phyloP scores from a whole-genome alignment of 2,113 vertebrate species.

The Furnarius figulus region DNA sequence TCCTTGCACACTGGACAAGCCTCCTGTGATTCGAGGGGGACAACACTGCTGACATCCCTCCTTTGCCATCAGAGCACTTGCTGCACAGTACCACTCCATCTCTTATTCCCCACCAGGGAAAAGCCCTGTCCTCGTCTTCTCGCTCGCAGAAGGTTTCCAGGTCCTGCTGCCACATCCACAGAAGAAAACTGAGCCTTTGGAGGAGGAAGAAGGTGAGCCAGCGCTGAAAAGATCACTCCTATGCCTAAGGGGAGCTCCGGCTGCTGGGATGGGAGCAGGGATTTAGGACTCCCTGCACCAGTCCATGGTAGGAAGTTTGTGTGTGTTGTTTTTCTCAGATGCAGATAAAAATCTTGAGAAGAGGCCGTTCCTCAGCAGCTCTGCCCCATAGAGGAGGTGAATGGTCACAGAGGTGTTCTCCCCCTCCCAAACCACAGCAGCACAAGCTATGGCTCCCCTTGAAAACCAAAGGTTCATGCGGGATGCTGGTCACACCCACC shows the following conservation, averaged over 20 bases:
- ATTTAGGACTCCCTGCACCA: background rate
- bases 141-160: conserved; percentile 36
- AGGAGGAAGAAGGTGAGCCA: conserved; percentile 40
- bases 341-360: background rate
- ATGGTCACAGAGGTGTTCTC: background rate
- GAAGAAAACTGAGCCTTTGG: background rate
- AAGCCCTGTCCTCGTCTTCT: conserved; percentile 31
- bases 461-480: background rate
- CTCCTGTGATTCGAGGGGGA: background rate
- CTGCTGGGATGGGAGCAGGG: background rate
- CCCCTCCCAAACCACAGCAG: background rate
- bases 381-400: background rate
- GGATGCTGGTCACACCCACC: background rate
- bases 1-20: background rate
- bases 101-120: conserved; percentile 20
- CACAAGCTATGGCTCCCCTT: background rate
- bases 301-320: background rate
- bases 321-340: conserved; percentile 4
- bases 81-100: fast-evolving
- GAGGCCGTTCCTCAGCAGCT: background rate
- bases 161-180: conserved; percentile 21
- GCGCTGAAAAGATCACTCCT: fast-evolving
- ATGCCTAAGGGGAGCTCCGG: fast-evolving
- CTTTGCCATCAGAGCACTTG: background rate
- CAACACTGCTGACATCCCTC: background rate